Evolutionary conservation across 2,113 vertebrate species (phyloP).

Genomic region (Nothocercus julius): DNA sequence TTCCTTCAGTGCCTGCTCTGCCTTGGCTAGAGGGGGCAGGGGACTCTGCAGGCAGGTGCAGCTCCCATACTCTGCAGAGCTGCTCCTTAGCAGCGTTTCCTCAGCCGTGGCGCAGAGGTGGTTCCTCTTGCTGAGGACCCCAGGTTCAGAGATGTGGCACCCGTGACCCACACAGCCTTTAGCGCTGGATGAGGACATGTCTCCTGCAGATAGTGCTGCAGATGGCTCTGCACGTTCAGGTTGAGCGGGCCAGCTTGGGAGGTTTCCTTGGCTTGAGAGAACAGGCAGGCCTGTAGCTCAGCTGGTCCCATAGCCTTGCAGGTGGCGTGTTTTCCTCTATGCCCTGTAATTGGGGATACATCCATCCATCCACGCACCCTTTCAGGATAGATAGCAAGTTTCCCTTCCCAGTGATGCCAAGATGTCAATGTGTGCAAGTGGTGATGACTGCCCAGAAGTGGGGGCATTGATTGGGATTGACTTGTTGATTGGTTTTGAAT

Average conservation of each 20-base stretch:
- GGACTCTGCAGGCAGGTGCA: background rate
- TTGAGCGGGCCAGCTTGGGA: fast-evolving
- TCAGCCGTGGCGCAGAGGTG: fast-evolving
- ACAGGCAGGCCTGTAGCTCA: background rate
- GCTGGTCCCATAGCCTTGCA: background rate
- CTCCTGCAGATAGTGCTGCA: background rate
- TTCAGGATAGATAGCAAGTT: background rate
- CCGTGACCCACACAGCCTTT: background rate
- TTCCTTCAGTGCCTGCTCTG: background rate
- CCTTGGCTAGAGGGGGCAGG: too few relatives aligned
- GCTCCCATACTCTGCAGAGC: background rate
- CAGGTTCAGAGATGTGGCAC: background rate
- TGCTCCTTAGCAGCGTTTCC: background rate
- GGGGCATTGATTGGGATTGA: background rate
- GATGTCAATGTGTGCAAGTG: background rate
- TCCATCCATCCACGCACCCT: background rate
- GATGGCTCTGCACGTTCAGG: background rate
- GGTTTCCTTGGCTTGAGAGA: background rate
- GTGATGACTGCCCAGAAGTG: background rate
- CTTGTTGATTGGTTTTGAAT: background rate
- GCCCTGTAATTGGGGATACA: background rate
- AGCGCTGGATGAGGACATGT: fast-evolving
- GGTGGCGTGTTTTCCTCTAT: background rate
- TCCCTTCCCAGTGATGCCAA: background rate
- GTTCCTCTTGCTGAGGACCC: background rate